phyloP scores from a whole-genome alignment of 2,113 vertebrate species.

The Paradoxurus hermaphroditus region DNA sequence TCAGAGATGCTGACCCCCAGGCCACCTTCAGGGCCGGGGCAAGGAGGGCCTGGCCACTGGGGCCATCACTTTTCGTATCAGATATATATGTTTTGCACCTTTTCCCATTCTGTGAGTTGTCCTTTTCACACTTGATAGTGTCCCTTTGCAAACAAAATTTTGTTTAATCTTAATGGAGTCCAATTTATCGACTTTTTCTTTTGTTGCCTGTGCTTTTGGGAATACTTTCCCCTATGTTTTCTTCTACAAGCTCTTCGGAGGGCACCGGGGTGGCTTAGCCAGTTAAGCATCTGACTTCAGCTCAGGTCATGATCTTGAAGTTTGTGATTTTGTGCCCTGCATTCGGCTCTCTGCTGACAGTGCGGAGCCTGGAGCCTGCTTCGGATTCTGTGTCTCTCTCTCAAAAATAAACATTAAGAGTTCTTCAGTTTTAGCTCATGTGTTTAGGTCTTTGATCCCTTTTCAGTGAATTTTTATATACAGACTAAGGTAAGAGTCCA shows the following conservation, averaged over 20 bases:
- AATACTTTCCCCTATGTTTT: neutral
- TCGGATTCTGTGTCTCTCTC: no score
- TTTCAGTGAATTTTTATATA: neutral
- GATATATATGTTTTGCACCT: neutral
- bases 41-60: neutral
- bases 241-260: neutral
- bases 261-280: no score
- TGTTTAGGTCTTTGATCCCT: no score
- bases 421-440: neutral
- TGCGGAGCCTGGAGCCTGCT: no score
- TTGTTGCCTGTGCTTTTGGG: no score
- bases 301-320: no score
- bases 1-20: neutral
- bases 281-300: no score
- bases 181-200: neutral
- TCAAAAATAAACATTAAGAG: no score
- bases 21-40: neutral
- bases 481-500: neutral
- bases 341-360: no score
- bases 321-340: no score
- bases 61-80: neutral
- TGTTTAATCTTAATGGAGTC: neutral
- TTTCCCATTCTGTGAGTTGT: neutral
- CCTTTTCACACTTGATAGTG: neutral
- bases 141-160: neutral